Evolutionary conservation across 2,113 vertebrate species (phyloP).

Genomic region (Junco hyemalis): DNA sequence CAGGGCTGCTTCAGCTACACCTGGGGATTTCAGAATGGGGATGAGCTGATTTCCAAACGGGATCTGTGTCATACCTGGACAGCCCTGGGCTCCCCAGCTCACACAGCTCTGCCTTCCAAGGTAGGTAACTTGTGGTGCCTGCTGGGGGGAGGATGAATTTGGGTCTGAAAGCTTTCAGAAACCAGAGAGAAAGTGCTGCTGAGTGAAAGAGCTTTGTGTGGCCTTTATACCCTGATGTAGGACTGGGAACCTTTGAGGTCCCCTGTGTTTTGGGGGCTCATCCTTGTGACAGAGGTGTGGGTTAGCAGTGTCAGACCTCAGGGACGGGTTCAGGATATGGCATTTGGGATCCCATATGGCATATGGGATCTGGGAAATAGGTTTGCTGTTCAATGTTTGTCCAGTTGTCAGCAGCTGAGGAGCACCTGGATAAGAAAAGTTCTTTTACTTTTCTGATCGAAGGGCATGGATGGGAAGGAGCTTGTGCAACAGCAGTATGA

Average conservation of each 20-base stretch:
- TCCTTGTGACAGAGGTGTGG: not conserved
- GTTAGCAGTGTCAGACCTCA: not conserved
- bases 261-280: not conserved
- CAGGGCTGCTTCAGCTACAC: accelerated
- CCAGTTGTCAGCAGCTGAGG: not conserved
- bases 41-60: accelerated
- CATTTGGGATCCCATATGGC: not conserved
- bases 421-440: not conserved
- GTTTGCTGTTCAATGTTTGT: not conserved
- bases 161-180: not conserved
- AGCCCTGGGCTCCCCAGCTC: not conserved
- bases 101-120: not conserved
- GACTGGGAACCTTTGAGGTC: not conserved
- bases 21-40: not conserved
- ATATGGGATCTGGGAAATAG: not conserved
- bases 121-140: not conserved
- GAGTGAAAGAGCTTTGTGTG: not conserved
- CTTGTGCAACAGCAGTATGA: not conserved
- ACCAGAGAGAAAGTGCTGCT: not conserved
- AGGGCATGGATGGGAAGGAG: not conserved
- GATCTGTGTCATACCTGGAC: not conserved
- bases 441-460: not conserved
- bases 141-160: not conserved
- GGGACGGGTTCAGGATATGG: not conserved
- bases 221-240: not conserved